Evolutionary conservation across 2,888 invertebrate species (phyloP), one percentile per base, ranked within the genome.

Genomic region (Julus scandinavius): DNA sequence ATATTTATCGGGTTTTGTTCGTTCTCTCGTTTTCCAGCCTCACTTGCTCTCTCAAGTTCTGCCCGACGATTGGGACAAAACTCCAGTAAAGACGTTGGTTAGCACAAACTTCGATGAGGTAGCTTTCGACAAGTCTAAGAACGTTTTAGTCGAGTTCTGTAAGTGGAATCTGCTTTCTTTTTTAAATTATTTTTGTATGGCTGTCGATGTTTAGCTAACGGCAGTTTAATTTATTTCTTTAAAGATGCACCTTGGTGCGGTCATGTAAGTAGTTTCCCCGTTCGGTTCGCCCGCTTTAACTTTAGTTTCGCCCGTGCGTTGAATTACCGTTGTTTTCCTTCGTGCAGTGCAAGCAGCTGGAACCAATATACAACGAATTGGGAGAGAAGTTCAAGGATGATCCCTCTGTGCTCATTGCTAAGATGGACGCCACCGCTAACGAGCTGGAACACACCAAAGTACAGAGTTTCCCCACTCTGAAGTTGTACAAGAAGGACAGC

Each of bases 351-450:
- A 99, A 99, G 92, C 97, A 99, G 93, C 94, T 99, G 91, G 97
- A 94, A 88, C 99, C 99, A 45, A 98, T 99, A 93, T 99, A 98
- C 94, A 99, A 99, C 90, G 94, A 99, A 94, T 94, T 99, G 91
- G 98, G 95, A 90, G 98, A 99, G 92, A 97, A 98, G 93, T 99
- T 95, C 94, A 95, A 96, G 93, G 96, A 96, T 91, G 93, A 92
- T 90, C 91, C 95, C 91, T 95, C 95, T 90, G 94, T 99, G 89
- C 94, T 99, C 87, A 96, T 99, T 92, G 99, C 99, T 91, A 99
- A 99, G 94, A 99, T 99, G 94, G 99, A 99, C 93, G 96, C 99
- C 90, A 99, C 99, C 88, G 96, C 95, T 92, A 99, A 99, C 93
- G 99, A 99, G 94, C 93, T 99, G 91, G 98, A 98, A 91, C 97